Conservation (phyloP, 1,140 invertebrate species). For the Heliothis subflexa region DNA sequence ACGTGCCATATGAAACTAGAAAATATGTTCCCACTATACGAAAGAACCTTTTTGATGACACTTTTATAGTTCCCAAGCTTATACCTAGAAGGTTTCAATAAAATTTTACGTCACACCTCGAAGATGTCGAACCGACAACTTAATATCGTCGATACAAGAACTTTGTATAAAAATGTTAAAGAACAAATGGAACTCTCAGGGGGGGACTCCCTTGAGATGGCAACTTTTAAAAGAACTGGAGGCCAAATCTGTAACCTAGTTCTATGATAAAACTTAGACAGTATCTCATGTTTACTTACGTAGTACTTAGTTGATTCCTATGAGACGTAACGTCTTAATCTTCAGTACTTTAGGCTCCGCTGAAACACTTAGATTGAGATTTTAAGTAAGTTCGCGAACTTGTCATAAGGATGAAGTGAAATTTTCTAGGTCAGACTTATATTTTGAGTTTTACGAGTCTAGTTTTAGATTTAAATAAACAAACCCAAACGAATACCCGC, state of each 20-base stretch:
- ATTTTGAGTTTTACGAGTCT: too few relatives aligned
- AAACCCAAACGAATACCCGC: too few relatives aligned
- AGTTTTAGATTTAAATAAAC: too few relatives aligned
- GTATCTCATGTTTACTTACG: constrained; percentile 38
- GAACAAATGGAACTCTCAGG: constrained; percentile 17
- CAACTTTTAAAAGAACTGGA: constrained; percentile 9
- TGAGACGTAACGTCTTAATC: constrained; percentile 13
- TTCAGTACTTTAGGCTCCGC: constrained; percentile 22
- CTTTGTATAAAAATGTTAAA: constrained; percentile 1
- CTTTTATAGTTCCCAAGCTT: constrained; percentile 26
- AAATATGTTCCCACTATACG: constrained; percentile 19
- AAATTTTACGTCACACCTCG: constrained; percentile 35
- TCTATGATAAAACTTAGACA: constrained; percentile 30
- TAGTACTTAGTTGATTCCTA: constrained; percentile 8
- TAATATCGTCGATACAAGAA: constrained; percentile 11
- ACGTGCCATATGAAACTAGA: constrained; percentile 3
- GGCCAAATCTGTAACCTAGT: constrained; percentile 15
- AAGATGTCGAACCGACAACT: constrained; percentile 23
- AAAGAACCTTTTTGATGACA: constrained; percentile 14
- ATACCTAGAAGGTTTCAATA: constrained; percentile 31
- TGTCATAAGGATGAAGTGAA: background rate
- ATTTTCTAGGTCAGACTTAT: background rate
- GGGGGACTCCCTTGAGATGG: background rate
- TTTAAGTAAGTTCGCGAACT: constrained; percentile 36
- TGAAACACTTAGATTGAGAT: constrained; percentile 37